Percentiles rank a stretch among this genome's conserved stretches.
Evolutionary conservation across 1,140 invertebrate genomes (phyloP).

Genomic region (Rhynchophorus ferrugineus): DNA sequence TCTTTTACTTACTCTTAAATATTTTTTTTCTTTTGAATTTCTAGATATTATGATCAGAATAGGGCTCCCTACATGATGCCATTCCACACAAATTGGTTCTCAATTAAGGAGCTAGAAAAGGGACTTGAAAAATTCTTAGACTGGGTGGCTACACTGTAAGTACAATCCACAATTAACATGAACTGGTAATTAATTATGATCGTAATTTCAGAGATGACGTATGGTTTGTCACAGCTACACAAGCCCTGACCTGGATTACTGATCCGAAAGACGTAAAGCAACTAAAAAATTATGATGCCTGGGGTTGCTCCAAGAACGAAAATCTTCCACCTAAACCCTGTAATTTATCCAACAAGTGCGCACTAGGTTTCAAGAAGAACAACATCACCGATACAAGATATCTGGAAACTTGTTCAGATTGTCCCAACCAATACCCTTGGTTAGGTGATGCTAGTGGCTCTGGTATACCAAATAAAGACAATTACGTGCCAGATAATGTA

Average conservation of each 20-base stretch:
- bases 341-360: constrained; percentile 77
- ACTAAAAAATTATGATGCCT: constrained; percentile 66
- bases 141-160: constrained; percentile 69
- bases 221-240: constrained; percentile 85
- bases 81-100: constrained; percentile 93
- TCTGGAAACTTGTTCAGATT: constrained; percentile 79
- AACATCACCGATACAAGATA: constrained; percentile 78
- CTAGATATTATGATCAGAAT: constrained; percentile 75
- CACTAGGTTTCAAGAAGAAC: constrained; percentile 67
- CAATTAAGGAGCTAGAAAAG: constrained; percentile 75
- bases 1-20: background rate
- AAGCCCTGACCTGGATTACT: constrained; percentile 84
- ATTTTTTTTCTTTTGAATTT: background rate
- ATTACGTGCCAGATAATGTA: constrained; percentile 68
- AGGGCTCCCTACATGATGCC: constrained; percentile 89
- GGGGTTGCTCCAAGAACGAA: constrained; percentile 69
- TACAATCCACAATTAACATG: constrained; percentile 29
- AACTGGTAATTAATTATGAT: constrained; percentile 6
- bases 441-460: constrained; percentile 76
- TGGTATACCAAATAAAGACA: constrained; percentile 67
- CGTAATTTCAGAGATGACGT: constrained; percentile 63
- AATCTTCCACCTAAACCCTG: constrained; percentile 64
- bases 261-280: constrained; percentile 68
- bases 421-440: constrained; percentile 82
- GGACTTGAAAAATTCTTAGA: constrained; percentile 83